Evolutionary conservation across 2,888 invertebrate genomes (phyloP), one percentile per base, ranked within the genome.

Genomic region (Drosophila demipolita): DNA sequence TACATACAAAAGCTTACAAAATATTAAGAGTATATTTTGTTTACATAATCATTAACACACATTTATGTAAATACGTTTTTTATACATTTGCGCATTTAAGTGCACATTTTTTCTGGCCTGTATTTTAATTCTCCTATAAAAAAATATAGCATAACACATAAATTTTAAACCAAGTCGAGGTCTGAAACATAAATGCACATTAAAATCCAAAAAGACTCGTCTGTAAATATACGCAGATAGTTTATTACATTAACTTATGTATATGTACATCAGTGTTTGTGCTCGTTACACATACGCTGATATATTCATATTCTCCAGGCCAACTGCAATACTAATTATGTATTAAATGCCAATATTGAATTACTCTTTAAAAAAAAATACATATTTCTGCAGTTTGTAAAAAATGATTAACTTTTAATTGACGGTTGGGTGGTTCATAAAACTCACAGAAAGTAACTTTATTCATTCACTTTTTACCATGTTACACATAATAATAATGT

Each of bases 181-280:
- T 32, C 20, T 15, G 32, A 12, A 20, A 42, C 20, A 57, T 15
- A 42, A 15, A 57, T 8, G 6, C 23, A 15, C 5, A 17, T 26
- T 5, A 11, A 35, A 38, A 17, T 23, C 15, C 23, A 20, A 23
- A 38, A 40, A n/a, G 11, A 5, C 32, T 45, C 35, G 35, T 40
- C 20, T 64, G 60, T 32, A 38, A 59, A 54, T 73, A 63, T 65
- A 42, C 29, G 29, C 53, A 40, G 61, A 49, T 45, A 63, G 72
- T 87, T 71, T 75, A 87, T 87, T 75, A 80, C 80, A 71, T 70
- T 63, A 32, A 58, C 64, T 74, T 66, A 17, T 57, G 48, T 23
- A 17, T 57, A 42, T 23, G 45, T 1, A 45, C 12, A 12, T 45
- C 45, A 73, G 57, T 53, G 48, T n/a, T 8, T 8, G n/a, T 20